Conservation (phyloP, 2,888 invertebrate genomes). For the Athrips mouffetella region DNA sequence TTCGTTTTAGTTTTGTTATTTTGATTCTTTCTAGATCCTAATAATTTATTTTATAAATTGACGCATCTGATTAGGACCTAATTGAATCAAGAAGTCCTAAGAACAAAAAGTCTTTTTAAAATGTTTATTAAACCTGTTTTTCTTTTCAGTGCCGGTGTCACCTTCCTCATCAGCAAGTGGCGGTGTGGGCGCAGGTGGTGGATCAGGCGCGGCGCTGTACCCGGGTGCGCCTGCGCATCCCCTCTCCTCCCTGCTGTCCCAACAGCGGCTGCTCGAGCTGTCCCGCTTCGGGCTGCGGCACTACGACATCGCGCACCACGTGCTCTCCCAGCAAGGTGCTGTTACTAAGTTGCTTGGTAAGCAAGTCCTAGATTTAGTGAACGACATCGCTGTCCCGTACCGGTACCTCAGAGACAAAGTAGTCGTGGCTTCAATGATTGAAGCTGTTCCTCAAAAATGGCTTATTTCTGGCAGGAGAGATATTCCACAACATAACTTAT, state of each 20-base stretch:
- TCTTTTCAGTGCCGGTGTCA: constrained; percentile 72
- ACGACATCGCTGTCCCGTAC: too few species aligned
- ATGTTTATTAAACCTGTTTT: not conserved
- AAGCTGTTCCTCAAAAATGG: too few species aligned
- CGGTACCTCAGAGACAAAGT: too few species aligned
- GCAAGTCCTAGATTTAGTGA: constrained; percentile 49
- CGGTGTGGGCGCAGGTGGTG: constrained; percentile 63
- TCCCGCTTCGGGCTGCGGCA: constrained; percentile 90
- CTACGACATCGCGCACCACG: constrained; percentile 94
- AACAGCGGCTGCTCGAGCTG: constrained; percentile 88
- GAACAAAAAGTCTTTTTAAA: too few species aligned
- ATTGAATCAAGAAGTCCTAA: too few species aligned
- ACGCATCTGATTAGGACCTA: too few species aligned
- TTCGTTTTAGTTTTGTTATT: too few species aligned
- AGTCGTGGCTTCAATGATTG: too few species aligned
- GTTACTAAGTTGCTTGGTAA: constrained; percentile 94
- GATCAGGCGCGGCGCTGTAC: constrained; percentile 66
- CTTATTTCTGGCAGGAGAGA: too few species aligned
- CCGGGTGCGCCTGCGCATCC: constrained; percentile 78
- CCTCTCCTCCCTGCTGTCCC: constrained; percentile 84
- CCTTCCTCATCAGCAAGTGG: constrained; percentile 73
- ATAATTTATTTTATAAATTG: too few species aligned
- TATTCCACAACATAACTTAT: too few species aligned
- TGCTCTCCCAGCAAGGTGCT: constrained; percentile 94
- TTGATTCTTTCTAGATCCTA: too few species aligned